A percentile compares a stretch with the other conserved stretches of the same genome.
Evolutionary conservation across 2,113 vertebrate genomes (phyloP).

Genomic region (Amblyopsis rosae): DNA sequence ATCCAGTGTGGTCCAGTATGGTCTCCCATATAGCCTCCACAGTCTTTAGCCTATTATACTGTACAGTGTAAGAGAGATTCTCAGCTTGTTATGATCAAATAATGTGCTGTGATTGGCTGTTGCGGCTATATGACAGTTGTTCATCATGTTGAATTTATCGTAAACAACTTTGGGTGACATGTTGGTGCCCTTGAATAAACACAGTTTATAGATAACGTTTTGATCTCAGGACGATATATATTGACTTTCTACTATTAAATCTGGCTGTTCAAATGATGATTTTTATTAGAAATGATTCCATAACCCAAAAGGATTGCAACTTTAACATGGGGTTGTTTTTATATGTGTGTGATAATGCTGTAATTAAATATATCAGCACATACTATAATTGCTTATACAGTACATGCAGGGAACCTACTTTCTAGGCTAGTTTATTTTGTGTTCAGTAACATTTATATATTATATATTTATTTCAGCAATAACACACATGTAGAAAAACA

Average conservation of each 20-base stretch:
- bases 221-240: neutral
- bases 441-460: neutral
- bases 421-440: neutral
- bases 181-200: neutral
- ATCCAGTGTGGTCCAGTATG: neutral
- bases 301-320: slow-evolving; percentile 36
- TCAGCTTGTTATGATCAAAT: neutral
- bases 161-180: neutral
- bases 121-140: slow-evolving; percentile 18
- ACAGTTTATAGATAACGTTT: neutral
- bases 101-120: slow-evolving; percentile 1
- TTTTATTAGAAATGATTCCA: slow-evolving; percentile 5
- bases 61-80: neutral
- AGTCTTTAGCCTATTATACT: slow-evolving; percentile 9
- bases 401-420: neutral
- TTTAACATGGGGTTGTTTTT: slow-evolving; percentile 55
- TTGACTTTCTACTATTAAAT: neutral
- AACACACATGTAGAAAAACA: slow-evolving; percentile 45
- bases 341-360: slow-evolving; percentile 39
- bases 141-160: neutral
- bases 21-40: slow-evolving; percentile 17
- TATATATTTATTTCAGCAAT: slow-evolving; percentile 40
- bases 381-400: neutral
- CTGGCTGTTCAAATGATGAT: neutral
- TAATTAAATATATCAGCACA: slow-evolving; percentile 28